Conservation (phyloP, 2,888 invertebrate genomes). For the Eurois occulta region DNA sequence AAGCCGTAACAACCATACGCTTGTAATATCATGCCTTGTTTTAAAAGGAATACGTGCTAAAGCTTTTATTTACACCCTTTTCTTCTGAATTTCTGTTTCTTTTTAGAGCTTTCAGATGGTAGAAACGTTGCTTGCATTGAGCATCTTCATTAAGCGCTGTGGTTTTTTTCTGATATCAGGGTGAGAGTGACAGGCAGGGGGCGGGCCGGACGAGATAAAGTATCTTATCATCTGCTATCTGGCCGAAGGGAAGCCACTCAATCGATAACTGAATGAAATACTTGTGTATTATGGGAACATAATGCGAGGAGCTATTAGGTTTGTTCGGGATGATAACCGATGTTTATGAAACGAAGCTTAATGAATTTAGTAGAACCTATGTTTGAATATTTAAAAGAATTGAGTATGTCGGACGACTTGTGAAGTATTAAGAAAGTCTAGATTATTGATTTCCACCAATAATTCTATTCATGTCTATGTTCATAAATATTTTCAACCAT, state of each 20-base stretch:
- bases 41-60: conserved; percentile 27
- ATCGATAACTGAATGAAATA: conserved; percentile 79
- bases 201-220: conserved; percentile 80
- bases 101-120: conserved; percentile 16
- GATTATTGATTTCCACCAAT: neutral
- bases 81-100: conserved; percentile 3
- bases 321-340: conserved; percentile 40
- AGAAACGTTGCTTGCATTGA: conserved; percentile 23
- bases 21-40: conserved; percentile 29
- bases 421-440: neutral
- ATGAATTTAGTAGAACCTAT: conserved; percentile 13
- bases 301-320: conserved; percentile 62
- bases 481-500: neutral
- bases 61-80: neutral
- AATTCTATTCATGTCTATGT: neutral
- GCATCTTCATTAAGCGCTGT: conserved; percentile 47
- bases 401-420: neutral
- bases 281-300: conserved; percentile 66
- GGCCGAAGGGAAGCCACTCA: conserved; percentile 76
- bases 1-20: conserved; percentile 25
- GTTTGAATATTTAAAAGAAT: conserved; percentile 12
- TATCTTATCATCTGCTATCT: conserved; percentile 86
- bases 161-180: conserved; percentile 71
- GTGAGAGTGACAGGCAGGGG: conserved; percentile 75
- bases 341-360: conserved; percentile 49